Evolutionary conservation across 2,113 vertebrate genomes (phyloP), one percentile per base, ranked within the genome.

Genomic region (Leptobrachium leishanense): DNA sequence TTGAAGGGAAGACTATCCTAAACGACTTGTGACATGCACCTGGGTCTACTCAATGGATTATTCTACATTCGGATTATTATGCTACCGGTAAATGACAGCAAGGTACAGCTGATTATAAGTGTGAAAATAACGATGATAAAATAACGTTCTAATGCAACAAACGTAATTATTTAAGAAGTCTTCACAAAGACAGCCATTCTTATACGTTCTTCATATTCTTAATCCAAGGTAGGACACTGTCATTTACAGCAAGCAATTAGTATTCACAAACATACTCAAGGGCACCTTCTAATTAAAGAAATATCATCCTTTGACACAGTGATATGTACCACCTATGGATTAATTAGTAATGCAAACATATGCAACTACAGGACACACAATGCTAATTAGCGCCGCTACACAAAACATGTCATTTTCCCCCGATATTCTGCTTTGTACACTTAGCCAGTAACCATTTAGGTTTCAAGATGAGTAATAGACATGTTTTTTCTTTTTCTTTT

Each of bases 301-400:
- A 74, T 67, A 72, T 39, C 70, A 57, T 74, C 59, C 39, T 80
- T 8, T 80, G 46, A 72, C 77, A 80, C 72, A 46, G 59, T 74
- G 70, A 80, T 68, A 74, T 73, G 77, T 80, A 80, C 63, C 70
- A 74, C 70, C 77, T 80, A 80, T 80, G 77, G 70, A 80, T 73
- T 80, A 59, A 73, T 80, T 80, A 80, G 77, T 80, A 74, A 68
- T 74, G 71, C 71, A 80, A 80, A 80, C 63, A 80, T 80, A 80
- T 59, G 70, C 77, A 80, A 74, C 46, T 80, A 73, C 63, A 80
- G 71, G 77, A 74, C 70, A 80, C 77, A 67, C 63, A 74, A 57
- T 74, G 77, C 70, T 80, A 80, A 80, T 80, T 68, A 74, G 63
- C 42, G 9, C n/a, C 55, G 64, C 43, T 74, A 67, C 71, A 80